Evolutionary conservation across 1,140 invertebrate genomes (phyloP).

Genomic region (Drosophila rufa): DNA sequence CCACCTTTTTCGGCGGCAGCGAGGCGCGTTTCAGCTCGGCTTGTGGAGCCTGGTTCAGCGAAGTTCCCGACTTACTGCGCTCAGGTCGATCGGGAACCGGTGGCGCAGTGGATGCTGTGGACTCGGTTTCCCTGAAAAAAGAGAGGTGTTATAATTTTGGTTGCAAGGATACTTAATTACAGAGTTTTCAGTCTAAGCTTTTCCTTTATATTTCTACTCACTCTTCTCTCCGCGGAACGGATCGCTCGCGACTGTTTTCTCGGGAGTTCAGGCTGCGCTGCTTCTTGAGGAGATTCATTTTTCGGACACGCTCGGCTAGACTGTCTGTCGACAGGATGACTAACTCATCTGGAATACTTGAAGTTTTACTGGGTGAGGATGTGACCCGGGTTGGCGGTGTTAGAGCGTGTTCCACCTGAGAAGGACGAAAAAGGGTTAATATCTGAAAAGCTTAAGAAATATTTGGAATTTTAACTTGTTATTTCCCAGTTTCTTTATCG

Average conservation of each 20-base stretch:
- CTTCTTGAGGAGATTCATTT: slow-evolving; percentile 88
- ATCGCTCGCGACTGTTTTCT: slow-evolving; percentile 86
- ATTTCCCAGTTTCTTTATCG: too few relatives aligned
- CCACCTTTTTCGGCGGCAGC: slow-evolving; percentile 73
- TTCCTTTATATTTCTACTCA: slow-evolving; percentile 16
- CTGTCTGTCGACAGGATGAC: slow-evolving; percentile 87
- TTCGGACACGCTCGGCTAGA: slow-evolving; percentile 87
- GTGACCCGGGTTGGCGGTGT: slow-evolving; percentile 85
- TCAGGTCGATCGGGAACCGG: slow-evolving; percentile 77
- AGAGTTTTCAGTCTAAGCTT: too few relatives aligned
- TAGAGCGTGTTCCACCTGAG: slow-evolving; percentile 70
- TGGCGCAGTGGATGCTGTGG: slow-evolving; percentile 54
- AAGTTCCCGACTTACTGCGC: slow-evolving; percentile 68
- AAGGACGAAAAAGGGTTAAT: too few relatives aligned
- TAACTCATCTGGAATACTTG: slow-evolving; percentile 85
- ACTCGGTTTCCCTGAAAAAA: slow-evolving; percentile 55
- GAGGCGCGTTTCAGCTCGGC: slow-evolving; percentile 63
- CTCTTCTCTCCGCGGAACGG: slow-evolving; percentile 72
- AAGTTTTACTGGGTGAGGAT: slow-evolving; percentile 78
- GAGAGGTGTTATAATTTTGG: not conserved
- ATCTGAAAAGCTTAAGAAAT: too few relatives aligned
- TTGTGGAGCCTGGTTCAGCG: slow-evolving; percentile 50
- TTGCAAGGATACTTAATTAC: too few relatives aligned
- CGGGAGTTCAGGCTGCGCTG: slow-evolving; percentile 86
- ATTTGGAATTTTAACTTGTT: too few relatives aligned